Base-by-base conservation (phyloP, 2,113 vertebrate species). In the Lophotis ruficrista region DNA sequence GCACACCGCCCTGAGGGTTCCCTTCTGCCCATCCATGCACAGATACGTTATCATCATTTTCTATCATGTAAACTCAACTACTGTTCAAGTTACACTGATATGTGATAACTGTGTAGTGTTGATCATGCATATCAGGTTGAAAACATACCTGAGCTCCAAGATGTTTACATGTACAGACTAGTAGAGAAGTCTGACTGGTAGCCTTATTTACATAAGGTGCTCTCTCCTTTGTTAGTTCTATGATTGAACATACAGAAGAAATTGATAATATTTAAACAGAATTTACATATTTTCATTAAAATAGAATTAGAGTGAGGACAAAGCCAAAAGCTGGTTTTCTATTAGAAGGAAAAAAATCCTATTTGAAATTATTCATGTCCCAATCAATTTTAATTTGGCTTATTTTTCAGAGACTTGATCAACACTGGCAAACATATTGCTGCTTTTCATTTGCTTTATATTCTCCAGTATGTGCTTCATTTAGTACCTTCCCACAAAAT, bases 51-150 rank as follows among this genome's bases (percentile, higher is more conserved):
- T 96, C 95, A 92, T 30, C 43, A n/a, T 66, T 88, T 83, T 77
- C 43, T 35, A 94, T 95, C 94, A 64, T 41, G 64, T 92, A 94
- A 96, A 80, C 64, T 68, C 68, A 43, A 48, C 94, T 83, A 81
- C 88, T 45, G 60, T 90, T 90, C 43, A 9, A n/a, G 68, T 64
- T 93, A 61, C 45, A 25, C 73, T 75, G 75, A 66, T 86, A 89
- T 0, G 0, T 57, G 77, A 79, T 83, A 86, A 90, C 58, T 33
- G 3, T 21, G 15, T 21, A 25, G 57, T 17, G 73, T 27, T 60
- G 41, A 91, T 93, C 76, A 81, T 12, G 64, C 43, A 8, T 50
- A 91, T 71, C 80, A 91, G 41, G 30, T 17, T 86, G 21, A 68
- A 94, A 93, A 81, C 47, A 50, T 24, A 73, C 30, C 58, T 41